Base-by-base conservation (phyloP, 2,888 invertebrate species). In the Frankliniella intonsa region DNA sequence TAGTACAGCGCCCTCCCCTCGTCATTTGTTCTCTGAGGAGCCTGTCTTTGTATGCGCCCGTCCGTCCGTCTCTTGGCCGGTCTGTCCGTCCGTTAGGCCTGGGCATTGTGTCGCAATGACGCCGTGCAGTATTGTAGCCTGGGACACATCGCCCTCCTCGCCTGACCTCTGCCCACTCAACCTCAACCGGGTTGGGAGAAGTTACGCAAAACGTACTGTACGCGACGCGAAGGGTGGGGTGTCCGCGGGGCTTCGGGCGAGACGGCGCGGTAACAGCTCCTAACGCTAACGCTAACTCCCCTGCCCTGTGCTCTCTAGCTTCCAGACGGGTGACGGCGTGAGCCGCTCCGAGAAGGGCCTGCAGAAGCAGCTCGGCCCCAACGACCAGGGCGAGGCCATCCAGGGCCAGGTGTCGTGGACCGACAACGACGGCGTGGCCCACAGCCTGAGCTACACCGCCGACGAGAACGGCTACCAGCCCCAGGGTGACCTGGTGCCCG, bases 271-370 rank as follows among this genome's bases (percentile, higher is more conserved):
- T 5, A 2, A 38, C 38, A 38, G 38, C 5, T 38, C 38, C 38
- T 38, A 3, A 3, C 38, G n/a, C 38, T 38, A 38, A 38, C 38
- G 38, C 38, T 38, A 38, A 38, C 38, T 2, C 38, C 38, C 38
- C 38, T 38, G 38, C 38, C 38, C 5, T 38, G 5, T 38, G 5
- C 25, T 12, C 69, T 76, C 25, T 22, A 76, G 69, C 69, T 76
- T 76, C 69, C 69, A 76, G 69, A 76, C 69, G 22, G 69, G 69
- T 25, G 69, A 76, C 69, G 69, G 69, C 69, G 22, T 25, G 69
- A 76, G 69, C 69, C 69, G 69, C 69, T 76, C 69, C 69, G 69
- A 76, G 69, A 22, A 76, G 69, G 69, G 69, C 69, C 25, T 76
- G 69, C 69, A 76, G 69, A 76, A 76, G 25, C 69, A 76, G 69